A percentile compares a stretch with the other conserved stretches of the same genome.
Evolutionary conservation across 2,888 invertebrate species (phyloP).

Genomic region (Panzeria rudis): DNA sequence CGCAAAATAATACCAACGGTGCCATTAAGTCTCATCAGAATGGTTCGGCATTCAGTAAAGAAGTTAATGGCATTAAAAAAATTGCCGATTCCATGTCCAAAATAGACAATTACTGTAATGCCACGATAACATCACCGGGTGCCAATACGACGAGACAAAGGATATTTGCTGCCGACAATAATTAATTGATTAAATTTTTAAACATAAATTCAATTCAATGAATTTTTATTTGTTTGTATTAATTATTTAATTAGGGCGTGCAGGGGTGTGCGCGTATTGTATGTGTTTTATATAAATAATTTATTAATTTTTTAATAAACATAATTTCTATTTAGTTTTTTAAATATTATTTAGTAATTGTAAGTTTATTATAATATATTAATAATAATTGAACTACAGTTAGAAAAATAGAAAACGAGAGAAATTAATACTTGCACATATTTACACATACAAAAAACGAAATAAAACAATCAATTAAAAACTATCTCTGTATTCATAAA

Average conservation of each 20-base stretch:
- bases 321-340: constrained; percentile 67
- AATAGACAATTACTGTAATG: constrained; percentile 74
- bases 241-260: constrained; percentile 56
- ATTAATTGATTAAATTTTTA: constrained; percentile 74
- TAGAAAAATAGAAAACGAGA: constrained; percentile 21
- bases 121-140: constrained; percentile 74
- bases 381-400: constrained; percentile 43
- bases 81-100: constrained; percentile 78
- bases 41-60: constrained; percentile 67
- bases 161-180: constrained; percentile 79
- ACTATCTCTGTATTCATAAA: too few species aligned
- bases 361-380: constrained; percentile 55
- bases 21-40: constrained; percentile 61
- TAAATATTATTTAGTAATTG: constrained; percentile 59
- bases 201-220: constrained; percentile 61
- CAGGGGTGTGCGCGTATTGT: constrained; percentile 43
- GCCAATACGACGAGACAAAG: constrained; percentile 81
- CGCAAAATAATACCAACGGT: constrained; percentile 64
- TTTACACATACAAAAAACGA: constrained; percentile 15
- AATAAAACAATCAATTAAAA: neutral
- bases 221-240: constrained; percentile 56
- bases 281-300: constrained; percentile 68
- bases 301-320: constrained; percentile 72
- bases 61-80: constrained; percentile 78
- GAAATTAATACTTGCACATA: neutral